Percentiles rank a stretch among this genome's conserved stretches.
Evolutionary conservation across 2,888 invertebrate species (phyloP).

Genomic region (Chelonus formosanus): DNA sequence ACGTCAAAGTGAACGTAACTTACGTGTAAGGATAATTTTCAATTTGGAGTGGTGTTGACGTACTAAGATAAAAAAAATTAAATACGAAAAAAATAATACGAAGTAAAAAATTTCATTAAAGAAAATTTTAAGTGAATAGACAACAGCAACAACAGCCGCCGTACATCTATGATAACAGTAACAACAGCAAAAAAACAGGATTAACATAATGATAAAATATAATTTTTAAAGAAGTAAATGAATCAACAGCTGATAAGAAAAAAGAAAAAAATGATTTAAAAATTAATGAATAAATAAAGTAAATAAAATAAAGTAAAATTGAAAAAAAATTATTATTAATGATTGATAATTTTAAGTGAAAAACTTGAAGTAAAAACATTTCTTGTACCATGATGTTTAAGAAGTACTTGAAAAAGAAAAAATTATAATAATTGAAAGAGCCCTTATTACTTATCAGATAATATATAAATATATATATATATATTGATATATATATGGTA

Average conservation of each 20-base stretch:
- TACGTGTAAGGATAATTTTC: slow-evolving; percentile 75
- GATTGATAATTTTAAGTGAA: no score
- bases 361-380: neutral
- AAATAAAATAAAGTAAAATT: no score
- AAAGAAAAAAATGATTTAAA: no score
- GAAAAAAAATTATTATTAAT: no score
- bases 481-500: no score
- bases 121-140: slow-evolving; percentile 69
- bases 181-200: no score
- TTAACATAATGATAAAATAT: neutral
- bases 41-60: slow-evolving; percentile 73
- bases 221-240: neutral
- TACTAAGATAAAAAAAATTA: slow-evolving; percentile 65
- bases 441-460: slow-evolving; percentile 40
- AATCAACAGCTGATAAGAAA: neutral
- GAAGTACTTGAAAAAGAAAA: neutral
- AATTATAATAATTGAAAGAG: slow-evolving; percentile 26
- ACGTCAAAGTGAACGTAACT: slow-evolving; percentile 89
- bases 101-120: slow-evolving; percentile 66
- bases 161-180: no score
- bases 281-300: no score
- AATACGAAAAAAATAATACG: slow-evolving; percentile 54
- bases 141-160: slow-evolving; percentile 45
- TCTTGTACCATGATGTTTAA: neutral
- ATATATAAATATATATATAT: slow-evolving; percentile 18